A percentile compares a stretch with the other conserved stretches of the same genome.
These are phyloP conservation scores for Alca torda DNA, from an alignment of 2,797 vertebrate species.

Conservation along the genomic window DNA sequence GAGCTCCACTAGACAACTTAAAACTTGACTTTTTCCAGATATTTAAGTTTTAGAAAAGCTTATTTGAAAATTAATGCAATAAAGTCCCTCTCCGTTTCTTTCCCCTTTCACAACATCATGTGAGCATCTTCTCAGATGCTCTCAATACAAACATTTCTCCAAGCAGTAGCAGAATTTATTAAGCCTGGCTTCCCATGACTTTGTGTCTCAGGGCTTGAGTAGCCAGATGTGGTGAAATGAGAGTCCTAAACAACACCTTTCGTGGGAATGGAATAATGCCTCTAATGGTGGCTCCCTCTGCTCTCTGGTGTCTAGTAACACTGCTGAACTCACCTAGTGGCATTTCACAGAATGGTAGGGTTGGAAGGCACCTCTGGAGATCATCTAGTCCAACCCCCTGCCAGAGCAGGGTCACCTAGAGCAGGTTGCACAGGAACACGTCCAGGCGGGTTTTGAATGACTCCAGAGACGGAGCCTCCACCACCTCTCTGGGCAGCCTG, in stretches of 20 bases:
- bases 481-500: too few species aligned
- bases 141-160: not conserved
- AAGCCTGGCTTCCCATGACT: not conserved
- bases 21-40: not conserved
- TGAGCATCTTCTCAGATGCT: not conserved
- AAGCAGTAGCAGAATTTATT: not conserved
- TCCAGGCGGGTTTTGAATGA: too few species aligned
- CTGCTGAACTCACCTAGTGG: not conserved
- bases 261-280: not conserved
- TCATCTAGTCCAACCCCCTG: too few species aligned
- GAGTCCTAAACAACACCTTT: not conserved
- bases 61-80: not conserved
- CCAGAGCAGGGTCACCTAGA: too few species aligned
- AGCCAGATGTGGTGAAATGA: not conserved
- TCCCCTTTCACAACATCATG: not conserved
- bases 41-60: not conserved
- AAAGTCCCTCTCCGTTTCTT: not conserved
- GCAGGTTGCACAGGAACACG: too few species aligned
- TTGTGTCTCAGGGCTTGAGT: not conserved
- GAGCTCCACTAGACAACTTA: not conserved
- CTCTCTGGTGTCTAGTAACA: not conserved
- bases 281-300: not conserved
- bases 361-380: too few species aligned
- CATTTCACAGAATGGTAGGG: not conserved
- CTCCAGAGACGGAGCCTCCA: too few species aligned